Percentiles rank a stretch among this genome's conserved stretches.
Conservation (phyloP, 2,797 vertebrate species). For the Rallus crepitans region DNA sequence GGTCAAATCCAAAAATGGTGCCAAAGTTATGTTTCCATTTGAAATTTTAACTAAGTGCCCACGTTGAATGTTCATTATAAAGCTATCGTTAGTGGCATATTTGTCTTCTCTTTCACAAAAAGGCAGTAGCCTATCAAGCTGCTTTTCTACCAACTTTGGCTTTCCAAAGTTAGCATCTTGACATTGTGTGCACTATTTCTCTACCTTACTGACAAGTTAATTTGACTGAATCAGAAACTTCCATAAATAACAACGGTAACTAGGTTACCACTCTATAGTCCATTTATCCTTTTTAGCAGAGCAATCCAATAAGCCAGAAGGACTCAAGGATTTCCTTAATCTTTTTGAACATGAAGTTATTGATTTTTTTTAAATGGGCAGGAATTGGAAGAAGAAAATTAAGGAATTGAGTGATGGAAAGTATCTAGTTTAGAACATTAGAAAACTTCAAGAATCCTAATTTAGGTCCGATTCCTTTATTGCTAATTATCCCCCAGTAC, state of each 20-base stretch:
- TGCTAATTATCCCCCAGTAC: fast-evolving
- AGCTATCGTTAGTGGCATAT: fast-evolving
- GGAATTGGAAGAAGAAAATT: background rate
- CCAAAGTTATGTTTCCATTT: background rate
- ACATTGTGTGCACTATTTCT: background rate
- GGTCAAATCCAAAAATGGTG: background rate
- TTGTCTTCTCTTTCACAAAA: background rate
- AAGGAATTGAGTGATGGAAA: background rate
- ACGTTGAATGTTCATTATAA: background rate
- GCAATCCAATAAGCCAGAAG: conserved; percentile 6
- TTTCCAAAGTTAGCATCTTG: background rate
- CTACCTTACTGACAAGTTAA: conserved; percentile 9
- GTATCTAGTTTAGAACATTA: background rate
- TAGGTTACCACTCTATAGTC: background rate
- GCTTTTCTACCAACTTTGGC: background rate
- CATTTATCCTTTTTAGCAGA: conserved; percentile 46
- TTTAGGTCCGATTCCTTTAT: background rate
- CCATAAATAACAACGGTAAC: conserved; percentile 39
- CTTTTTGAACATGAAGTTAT: background rate
- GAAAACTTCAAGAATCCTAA: background rate
- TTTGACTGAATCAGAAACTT: background rate
- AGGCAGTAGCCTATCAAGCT: background rate
- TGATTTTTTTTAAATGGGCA: background rate
- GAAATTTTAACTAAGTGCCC: background rate
- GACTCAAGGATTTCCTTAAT: conserved; percentile 25